Evolutionary conservation across 92 coral and sea anemone species (phyloP), one percentile per base, ranked within the genome.

Genomic region (Epizoanthus stellaris): DNA sequence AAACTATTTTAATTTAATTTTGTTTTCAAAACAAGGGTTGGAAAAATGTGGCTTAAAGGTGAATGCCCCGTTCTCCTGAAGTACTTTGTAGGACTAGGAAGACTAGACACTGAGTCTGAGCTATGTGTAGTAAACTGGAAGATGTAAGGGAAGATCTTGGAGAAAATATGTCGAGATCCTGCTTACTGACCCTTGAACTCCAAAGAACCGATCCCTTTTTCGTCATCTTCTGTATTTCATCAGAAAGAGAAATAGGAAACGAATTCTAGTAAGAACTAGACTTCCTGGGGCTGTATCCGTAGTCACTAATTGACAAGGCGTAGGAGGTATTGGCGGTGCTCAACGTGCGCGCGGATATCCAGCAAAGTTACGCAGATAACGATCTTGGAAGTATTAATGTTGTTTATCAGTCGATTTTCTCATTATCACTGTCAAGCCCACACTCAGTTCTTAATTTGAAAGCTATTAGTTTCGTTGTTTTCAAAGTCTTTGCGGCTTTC

Each of bases 381-480:
- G 38, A 79, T 79, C 70, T 63, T 79, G 58, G 72, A 79, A 79
- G 61, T 63, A 79, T 63, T 70, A 63, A 54, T 82, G 52, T 84
- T 54, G 21, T 62, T 84, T 88, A 75, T 47, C 87, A 57, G 58
- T 61, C 84, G 59, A 73, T 60, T 65, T 77, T 63, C 86, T 86
- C 82, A 89, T 85, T 86, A 85, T 52, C 84, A 60, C 87, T 58
- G 62, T 85, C 82, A 77, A 39, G 87, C 90, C 90, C 84, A 80
- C 84, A 77, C 63, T 89, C 89, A 9, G 68, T 36, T 25, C 61
- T 72, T 86, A 86, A 74, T 89, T 89, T 80, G 71, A 80, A 68
- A 71, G 87, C 89, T 73, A 85, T 89, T 89, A 62, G 77, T 49
- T 80, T 85, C 60, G 80, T 89, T 73, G 85, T 86, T 72, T 63